Evolutionary conservation across 2,113 vertebrate species (phyloP).

Genomic region (Muntiacus muntjak): DNA sequence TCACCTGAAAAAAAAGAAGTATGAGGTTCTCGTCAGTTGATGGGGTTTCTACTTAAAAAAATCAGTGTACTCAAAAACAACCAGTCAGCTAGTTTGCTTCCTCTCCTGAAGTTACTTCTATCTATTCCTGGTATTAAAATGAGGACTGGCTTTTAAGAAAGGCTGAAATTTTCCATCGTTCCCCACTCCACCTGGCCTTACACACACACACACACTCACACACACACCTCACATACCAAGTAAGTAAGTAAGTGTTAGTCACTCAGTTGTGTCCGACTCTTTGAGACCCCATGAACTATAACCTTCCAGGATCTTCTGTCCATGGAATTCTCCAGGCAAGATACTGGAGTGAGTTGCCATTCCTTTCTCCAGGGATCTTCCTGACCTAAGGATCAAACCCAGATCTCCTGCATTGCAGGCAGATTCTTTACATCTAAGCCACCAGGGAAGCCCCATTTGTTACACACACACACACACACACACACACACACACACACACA

Average conservation of each 20-base stretch:
- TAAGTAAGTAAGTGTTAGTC: background rate
- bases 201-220: background rate
- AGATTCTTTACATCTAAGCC: background rate
- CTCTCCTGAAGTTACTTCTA: background rate
- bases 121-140: conserved; percentile 11
- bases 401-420: background rate
- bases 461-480: background rate
- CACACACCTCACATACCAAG: background rate
- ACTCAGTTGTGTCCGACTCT: background rate
- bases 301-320: background rate
- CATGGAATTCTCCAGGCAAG: background rate
- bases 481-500: background rate
- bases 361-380: background rate
- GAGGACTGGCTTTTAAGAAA: conserved; percentile 19
- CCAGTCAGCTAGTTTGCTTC: background rate
- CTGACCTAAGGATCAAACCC: background rate
- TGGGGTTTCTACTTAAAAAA: background rate
- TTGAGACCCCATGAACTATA: background rate
- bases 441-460: background rate
- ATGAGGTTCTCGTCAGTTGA: background rate
- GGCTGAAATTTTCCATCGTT: background rate
- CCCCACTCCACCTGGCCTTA: background rate
- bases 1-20: background rate
- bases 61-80: background rate
- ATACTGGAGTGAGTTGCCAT: background rate